These are phyloP conservation scores for Darevskia mixta DNA, from an alignment of 2,797 vertebrate species.

Conservation along the genomic window DNA sequence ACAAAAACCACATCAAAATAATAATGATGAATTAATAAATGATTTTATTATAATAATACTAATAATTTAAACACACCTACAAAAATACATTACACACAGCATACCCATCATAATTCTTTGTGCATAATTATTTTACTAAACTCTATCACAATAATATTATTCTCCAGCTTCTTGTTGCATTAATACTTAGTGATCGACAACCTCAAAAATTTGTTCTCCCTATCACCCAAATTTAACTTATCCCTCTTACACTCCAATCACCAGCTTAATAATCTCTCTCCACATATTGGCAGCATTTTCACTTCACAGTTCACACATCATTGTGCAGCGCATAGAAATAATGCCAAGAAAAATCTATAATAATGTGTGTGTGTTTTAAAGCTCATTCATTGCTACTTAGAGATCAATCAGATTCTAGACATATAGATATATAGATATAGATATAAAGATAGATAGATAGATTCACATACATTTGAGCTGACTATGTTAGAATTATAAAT, in stretches of 20 bases:
- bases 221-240: background rate
- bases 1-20: conserved; percentile 49
- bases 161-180: background rate
- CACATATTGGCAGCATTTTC: conserved; percentile 39
- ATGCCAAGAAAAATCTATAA: conserved; percentile 30
- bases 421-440: conserved; percentile 19
- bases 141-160: background rate
- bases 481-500: conserved; percentile 24
- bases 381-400: background rate
- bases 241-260: background rate
- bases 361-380: background rate
- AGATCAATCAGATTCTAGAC: background rate
- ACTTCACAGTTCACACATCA: conserved; percentile 30
- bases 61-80: background rate
- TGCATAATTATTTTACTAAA: background rate
- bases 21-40: background rate
- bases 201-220: background rate
- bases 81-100: background rate
- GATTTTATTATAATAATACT: background rate
- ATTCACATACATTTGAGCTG: background rate
- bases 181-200: background rate
- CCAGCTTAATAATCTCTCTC: background rate
- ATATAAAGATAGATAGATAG: too few relatives aligned
- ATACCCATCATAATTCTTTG: background rate
- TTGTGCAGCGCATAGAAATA: conserved; percentile 30